Conservation (phyloP, 2,797 vertebrate genomes). For the Prionace glauca region DNA sequence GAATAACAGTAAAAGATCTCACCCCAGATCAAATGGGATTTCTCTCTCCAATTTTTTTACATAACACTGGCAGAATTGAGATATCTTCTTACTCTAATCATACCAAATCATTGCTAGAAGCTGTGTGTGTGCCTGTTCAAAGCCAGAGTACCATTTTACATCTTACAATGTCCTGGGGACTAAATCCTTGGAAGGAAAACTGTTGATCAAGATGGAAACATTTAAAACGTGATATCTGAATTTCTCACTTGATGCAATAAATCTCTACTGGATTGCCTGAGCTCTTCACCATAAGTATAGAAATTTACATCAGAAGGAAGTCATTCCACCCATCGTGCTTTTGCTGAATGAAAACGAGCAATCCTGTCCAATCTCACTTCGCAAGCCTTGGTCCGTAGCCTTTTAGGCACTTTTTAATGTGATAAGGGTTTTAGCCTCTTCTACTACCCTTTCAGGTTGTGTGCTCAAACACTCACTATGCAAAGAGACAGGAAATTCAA, state of each 20-base stretch:
- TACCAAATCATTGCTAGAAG: too few species aligned
- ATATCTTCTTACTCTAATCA: too few species aligned
- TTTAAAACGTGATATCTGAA: neutral
- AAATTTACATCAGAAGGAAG: neutral
- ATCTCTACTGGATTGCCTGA: neutral
- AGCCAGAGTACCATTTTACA: too few species aligned
- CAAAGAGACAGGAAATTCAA: neutral
- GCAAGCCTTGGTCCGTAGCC: neutral
- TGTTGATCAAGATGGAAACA: neutral
- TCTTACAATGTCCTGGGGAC: too few species aligned
- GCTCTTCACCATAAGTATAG: neutral
- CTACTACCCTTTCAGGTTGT: neutral
- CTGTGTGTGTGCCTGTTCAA: too few species aligned
- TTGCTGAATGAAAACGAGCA: neutral
- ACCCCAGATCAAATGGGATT: too few species aligned
- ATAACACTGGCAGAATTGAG: too few species aligned
- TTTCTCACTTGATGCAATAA: neutral
- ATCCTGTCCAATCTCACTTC: neutral
- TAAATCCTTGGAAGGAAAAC: neutral
- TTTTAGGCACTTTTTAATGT: neutral
- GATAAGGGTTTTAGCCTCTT: neutral
- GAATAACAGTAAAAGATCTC: too few species aligned
- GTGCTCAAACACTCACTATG: neutral
- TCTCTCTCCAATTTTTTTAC: too few species aligned
- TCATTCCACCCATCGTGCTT: neutral